A percentile compares a stretch with the other conserved stretches of the same genome.
Evolutionary conservation across 2,113 vertebrate genomes (phyloP).

Genomic region (Aptenodytes patagonicus): DNA sequence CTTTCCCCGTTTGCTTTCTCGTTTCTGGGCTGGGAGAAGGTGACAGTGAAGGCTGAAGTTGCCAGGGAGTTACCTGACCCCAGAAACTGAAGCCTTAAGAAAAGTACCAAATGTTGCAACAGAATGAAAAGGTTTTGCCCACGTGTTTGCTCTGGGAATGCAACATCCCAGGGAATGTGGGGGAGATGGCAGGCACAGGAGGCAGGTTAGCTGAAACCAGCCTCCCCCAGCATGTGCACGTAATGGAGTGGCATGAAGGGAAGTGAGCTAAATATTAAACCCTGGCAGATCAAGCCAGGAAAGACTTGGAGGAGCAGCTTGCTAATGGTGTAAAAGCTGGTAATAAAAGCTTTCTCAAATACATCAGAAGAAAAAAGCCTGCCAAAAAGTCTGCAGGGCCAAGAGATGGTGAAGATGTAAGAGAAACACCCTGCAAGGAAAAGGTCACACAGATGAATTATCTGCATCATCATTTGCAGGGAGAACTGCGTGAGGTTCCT

Average conservation of each 20-base stretch:
- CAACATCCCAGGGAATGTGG: background rate
- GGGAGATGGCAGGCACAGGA: background rate
- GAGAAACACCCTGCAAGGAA: conserved; percentile 34
- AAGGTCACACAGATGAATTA: conserved; percentile 56
- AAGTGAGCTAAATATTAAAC: conserved; percentile 58
- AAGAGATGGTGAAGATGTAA: conserved; percentile 51
- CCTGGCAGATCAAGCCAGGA: conserved; percentile 46
- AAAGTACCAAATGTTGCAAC: background rate
- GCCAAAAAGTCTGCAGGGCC: conserved; percentile 56
- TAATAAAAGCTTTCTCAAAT: conserved; percentile 66
- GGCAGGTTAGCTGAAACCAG: background rate
- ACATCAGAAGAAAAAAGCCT: conserved; percentile 60
- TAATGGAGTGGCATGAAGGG: background rate
- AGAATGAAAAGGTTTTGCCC: background rate
- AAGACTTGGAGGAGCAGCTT: conserved; percentile 57
- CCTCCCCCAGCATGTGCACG: background rate
- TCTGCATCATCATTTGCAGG: background rate
- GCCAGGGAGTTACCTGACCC: background rate
- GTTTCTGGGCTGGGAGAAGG: background rate
- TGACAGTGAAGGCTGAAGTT: background rate
- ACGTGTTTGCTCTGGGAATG: background rate
- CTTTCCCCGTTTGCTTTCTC: background rate
- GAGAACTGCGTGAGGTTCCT: background rate
- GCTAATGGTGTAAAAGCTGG: conserved; percentile 64
- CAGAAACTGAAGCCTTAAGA: background rate